Base-by-base conservation (phyloP, 2,113 vertebrate genomes). In the Myxocyprinus asiaticus region DNA sequence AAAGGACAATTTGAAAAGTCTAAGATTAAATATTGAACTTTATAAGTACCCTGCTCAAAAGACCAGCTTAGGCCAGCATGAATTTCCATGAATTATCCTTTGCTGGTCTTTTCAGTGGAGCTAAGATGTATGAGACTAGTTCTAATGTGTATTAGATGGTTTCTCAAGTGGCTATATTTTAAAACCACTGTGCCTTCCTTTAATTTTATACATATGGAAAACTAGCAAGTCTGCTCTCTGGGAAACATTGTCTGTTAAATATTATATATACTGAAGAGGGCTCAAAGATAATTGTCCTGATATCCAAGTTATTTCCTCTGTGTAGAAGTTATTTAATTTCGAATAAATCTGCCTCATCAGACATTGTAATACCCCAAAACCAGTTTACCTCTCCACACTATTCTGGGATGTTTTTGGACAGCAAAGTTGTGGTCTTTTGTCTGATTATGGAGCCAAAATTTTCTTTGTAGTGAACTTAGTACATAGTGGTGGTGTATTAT, bases 111-210 rank as follows among this genome's bases (percentile, higher is more conserved):
- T 33, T 33, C 22, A 33, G 22, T 33, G 22, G 22, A 33, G 1
- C 22, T 33, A 33, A 33, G 22, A 33, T 33, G 22, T 33, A 33
- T 4, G 7, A 50, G 58, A 48, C 14, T 58, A 10, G 6, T 33
- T 33, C 22, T 33, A 33, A 33, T 33, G 22, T 59, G 48, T 22
- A 43, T 33, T 59, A 42, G 14, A 78, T 68, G 14, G 50, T 58
- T 71, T 65, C 14, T 50, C 14, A 82, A 33, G 22, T 33, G 22
- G 22, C 22, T 70, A 42, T 53, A 55, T 47, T 55, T 10, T 63
- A 44, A 62, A 50, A 76, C 73, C 58, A 51, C 5, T 44, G 77
- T 79, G 67, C 77, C 77, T 79, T 51, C 22, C 47, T 81, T 43
- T 51, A 4, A 22, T 58, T n/a, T 33, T 3, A 50, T 50, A 50